Base-by-base conservation (phyloP, 2,113 vertebrate genomes). In the Motacilla alba region DNA sequence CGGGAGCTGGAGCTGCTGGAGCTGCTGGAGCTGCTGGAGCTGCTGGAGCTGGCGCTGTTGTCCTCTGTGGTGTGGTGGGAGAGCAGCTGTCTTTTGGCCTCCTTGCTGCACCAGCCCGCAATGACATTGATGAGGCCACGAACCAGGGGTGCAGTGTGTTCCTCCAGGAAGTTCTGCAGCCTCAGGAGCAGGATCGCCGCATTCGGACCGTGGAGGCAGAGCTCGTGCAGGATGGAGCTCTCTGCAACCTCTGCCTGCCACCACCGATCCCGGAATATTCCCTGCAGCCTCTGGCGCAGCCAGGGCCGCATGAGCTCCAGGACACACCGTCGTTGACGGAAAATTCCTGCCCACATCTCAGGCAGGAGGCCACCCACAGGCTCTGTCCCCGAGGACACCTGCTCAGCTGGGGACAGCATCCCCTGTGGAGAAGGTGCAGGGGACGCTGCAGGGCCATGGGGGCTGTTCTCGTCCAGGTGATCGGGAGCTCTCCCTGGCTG, bases 41-140 rank as follows among this genome's bases (percentile, higher is more conserved):
- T n/a, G 23, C 52, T 41, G 70, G 60, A 56, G 26, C 63, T 35
- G 53, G 33, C 4, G 1, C 22, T 21, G 35, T 9, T 30, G 39
- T 28, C 8, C 28, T 39, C 18, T 15, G 23, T 15, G 56, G 15
- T 8, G 4, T 2, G 4, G 2, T 2, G 18, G 41, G 5, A 69
- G 10, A 2, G 8, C 56, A 70, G 47, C 41, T 3, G 10, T 26
- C 64, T 69, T 64, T 43, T 13, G n/a, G 74, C 47, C 24, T 53
- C 68, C 56, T 16, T 22, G 39, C 47, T 27, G 47, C 81, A 73
- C 3, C 11, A 18, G 39, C 17, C 13, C 58, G 14, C 68, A 6
- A 83, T 53, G 58, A 17, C 58, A 4, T 0, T 4, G 56, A 63
- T 22, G 68, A 83, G 81, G 47, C 14, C 17, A 2, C 5, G 10